Evolutionary conservation across 2,113 vertebrate genomes (phyloP).

Genomic region (Oncorhynchus clarkii): DNA sequence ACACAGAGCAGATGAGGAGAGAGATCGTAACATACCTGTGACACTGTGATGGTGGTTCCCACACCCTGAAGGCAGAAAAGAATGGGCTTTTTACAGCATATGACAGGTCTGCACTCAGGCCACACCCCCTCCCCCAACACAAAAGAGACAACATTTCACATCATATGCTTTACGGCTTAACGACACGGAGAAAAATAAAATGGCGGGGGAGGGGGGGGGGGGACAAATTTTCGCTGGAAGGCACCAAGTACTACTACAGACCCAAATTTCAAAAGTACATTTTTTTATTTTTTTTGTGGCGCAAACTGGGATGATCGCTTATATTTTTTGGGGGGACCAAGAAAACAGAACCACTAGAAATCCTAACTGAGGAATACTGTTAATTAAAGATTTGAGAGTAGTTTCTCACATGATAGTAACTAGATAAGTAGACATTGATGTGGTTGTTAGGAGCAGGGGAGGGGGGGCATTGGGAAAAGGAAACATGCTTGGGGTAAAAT

Average conservation of each 20-base stretch:
- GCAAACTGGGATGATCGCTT: neutral
- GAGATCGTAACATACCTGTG: constrained; percentile 51
- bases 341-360: too few species aligned
- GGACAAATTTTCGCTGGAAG: neutral
- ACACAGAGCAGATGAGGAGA: constrained; percentile 9
- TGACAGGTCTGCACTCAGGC: constrained; percentile 22
- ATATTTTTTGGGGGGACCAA: too few species aligned
- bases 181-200: neutral
- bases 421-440: too few species aligned
- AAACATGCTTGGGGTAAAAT: neutral
- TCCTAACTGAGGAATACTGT: too few species aligned
- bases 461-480: too few species aligned
- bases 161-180: neutral
- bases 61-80: constrained; percentile 50
- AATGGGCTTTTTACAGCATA: constrained; percentile 43
- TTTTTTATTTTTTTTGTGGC: neutral
- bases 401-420: too few species aligned
- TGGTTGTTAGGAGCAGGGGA: too few species aligned
- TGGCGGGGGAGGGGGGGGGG: neutral
- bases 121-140: constrained; percentile 14
- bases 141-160: constrained; percentile 22
- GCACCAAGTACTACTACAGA: too few species aligned
- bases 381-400: too few species aligned
- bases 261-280: too few species aligned
- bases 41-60: constrained; percentile 53